A percentile compares a stretch with the other conserved stretches of the same genome.
Conservation (phyloP, 2,797 vertebrate species). For the Eleutherodactylus coqui region DNA sequence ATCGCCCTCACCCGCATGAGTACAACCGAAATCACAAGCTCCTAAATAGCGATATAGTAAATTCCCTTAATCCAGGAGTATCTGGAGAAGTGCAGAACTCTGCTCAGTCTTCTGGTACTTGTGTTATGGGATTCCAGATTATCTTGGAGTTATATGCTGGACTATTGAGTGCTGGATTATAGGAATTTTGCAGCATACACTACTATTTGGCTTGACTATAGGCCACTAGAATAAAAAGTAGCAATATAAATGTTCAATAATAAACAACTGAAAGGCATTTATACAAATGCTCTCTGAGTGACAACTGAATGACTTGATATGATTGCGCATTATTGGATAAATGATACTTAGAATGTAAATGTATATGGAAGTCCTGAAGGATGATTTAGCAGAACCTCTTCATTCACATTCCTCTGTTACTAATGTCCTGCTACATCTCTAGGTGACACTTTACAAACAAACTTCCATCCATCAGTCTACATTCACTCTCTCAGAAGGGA, state of each 20-base stretch:
- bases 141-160: not conserved
- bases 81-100: not conserved
- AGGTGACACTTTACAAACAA: slow-evolving; percentile 19
- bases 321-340: not conserved
- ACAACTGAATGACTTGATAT: not conserved
- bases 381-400: not conserved
- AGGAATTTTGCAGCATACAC: not conserved
- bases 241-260: not conserved
- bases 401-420: not conserved
- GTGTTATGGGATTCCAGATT: not conserved
- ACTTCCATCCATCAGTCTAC: slow-evolving; percentile 1
- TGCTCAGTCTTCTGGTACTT: not conserved
- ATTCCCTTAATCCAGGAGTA: not conserved
- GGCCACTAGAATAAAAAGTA: not conserved
- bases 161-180: not conserved
- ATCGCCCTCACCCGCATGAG: no score
- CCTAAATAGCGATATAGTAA: no score
- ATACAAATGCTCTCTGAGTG: not conserved
- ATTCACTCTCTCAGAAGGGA: not conserved
- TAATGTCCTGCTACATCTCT: not conserved
- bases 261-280: no score
- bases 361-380: not conserved
- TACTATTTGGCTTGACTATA: not conserved
- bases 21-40: no score
- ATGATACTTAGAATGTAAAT: not conserved